Base-by-base conservation (phyloP, 2,888 invertebrate genomes). In the Bedellia somnulentella region DNA sequence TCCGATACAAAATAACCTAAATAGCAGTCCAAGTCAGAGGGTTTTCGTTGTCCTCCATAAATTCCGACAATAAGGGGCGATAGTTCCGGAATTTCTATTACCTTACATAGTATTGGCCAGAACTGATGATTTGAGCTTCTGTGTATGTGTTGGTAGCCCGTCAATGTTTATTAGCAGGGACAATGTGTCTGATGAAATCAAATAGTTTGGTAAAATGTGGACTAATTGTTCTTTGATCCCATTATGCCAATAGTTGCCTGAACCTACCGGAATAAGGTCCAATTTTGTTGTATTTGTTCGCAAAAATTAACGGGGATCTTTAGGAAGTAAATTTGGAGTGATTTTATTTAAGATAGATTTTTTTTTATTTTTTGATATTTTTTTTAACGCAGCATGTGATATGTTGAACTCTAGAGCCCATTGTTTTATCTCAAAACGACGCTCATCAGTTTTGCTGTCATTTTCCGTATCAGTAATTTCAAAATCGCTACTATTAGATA, bases 121-220 rank as follows among this genome's bases (percentile, higher is more conserved):
- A 32, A 18, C 25, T 32, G 36, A 14, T 27, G 22, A 25, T 27
- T 31, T 10, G 29, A 36, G 11, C 32, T 34, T 11, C 32, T 36
- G 15, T 18, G 32, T n/a, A 34, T 23, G 23, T n/a, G n/a, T n/a
- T n/a, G 35, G 35, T n/a, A 35, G 16, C 4, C 33, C 31, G 24
- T 35, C 33, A 16, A 35, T 35, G 27, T 37, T 37, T 28, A 34
- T 29, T 23, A 21, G 24, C 24, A 24, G n/a, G 12, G 24, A n/a
- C 11, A 29, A 11, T 13, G 15, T 15, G 16, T 15, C 16, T 11
- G 12, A 22, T 24, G 26, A 14, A 25, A 13, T 16, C 26, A 29
- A 29, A 22, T 23, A 22, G 25, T 33, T 21, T 16, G 14, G 26
- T 15, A 26, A 16, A 29, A 14, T 33, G 24, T 33, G 15, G 28